A percentile compares a stretch with the other conserved stretches of the same genome.
Conservation (phyloP, 2,113 vertebrate genomes). For the Paedocypris sp. region DNA sequence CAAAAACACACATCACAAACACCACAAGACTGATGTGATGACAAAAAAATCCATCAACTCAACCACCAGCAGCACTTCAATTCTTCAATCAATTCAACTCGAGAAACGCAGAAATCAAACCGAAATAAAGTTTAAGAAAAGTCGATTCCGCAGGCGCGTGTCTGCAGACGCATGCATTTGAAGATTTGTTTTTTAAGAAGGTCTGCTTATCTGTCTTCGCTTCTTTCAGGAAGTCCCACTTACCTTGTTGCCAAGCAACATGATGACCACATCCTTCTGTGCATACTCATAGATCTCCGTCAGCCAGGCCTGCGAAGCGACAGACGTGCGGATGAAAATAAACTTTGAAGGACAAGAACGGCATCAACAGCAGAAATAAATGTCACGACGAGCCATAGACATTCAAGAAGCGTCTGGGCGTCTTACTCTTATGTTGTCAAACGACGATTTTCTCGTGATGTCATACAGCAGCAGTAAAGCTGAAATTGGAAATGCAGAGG, state of each 20-base stretch:
- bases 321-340: conserved; percentile 7
- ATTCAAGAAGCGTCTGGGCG: background rate
- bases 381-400: background rate
- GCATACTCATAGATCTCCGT: conserved; percentile 90
- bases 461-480: conserved; percentile 92
- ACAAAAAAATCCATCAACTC: too few relatives aligned
- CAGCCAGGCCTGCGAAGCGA: conserved; percentile 61
- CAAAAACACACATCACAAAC: too few relatives aligned
- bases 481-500: conserved; percentile 45
- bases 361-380: background rate
- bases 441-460: conserved; percentile 88
- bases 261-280: conserved; percentile 94
- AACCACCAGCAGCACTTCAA: too few relatives aligned
- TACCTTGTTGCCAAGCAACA: conserved; percentile 96
- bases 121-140: background rate
- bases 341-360: background rate
- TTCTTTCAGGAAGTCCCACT: conserved; percentile 53
- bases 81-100: background rate
- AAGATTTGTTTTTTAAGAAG: background rate
- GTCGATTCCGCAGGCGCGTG: background rate
- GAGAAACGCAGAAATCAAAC: background rate
- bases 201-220: conserved; percentile 36
- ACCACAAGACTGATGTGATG: too few relatives aligned
- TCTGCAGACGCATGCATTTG: background rate
- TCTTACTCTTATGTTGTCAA: conserved; percentile 91